phyloP scores from a whole-genome alignment of 2,113 vertebrate genomes.

The Zapus hudsonius region DNA sequence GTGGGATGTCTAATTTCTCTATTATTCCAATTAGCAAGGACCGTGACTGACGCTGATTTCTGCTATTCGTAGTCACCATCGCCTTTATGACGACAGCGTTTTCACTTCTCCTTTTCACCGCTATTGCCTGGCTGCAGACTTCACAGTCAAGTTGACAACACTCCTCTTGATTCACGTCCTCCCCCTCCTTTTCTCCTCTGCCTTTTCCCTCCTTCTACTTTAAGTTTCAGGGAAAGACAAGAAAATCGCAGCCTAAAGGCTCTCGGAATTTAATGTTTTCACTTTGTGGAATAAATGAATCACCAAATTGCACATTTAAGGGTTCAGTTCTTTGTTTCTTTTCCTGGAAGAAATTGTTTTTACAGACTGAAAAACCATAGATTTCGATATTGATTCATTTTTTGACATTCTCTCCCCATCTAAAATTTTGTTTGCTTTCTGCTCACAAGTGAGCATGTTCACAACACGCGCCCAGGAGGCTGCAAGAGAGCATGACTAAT shows the following conservation, averaged over 20 bases:
- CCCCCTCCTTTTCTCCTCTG: constrained; percentile 58
- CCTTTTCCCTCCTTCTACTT: constrained; percentile 76
- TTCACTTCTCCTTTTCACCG: constrained; percentile 66
- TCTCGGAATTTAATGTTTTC: constrained; percentile 76
- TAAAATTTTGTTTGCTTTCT: constrained; percentile 55
- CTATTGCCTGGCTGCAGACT: constrained; percentile 74
- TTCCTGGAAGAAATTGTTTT: constrained; percentile 73
- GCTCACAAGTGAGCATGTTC: constrained; percentile 20
- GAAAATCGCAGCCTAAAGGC: constrained; percentile 80
- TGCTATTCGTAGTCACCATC: constrained; percentile 71
- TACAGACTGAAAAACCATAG: constrained; percentile 65
- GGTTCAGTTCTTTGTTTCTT: constrained; percentile 75
- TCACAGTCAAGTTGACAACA: constrained; percentile 72
- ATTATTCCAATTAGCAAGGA: constrained; percentile 68
- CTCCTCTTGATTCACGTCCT: constrained; percentile 78
- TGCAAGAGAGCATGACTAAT: constrained; percentile 8
- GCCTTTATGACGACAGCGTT: constrained; percentile 75
- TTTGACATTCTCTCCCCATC: constrained; percentile 33
- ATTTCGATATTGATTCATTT: constrained; percentile 65
- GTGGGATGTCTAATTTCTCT: constrained; percentile 46
- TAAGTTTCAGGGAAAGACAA: constrained; percentile 79
- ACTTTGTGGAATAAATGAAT: constrained; percentile 77
- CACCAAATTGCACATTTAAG: constrained; percentile 73
- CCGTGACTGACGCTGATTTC: constrained; percentile 70
- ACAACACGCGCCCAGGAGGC: constrained; percentile 26